Conservation (phyloP, 2,888 invertebrate species). For the Lithophane socia region DNA sequence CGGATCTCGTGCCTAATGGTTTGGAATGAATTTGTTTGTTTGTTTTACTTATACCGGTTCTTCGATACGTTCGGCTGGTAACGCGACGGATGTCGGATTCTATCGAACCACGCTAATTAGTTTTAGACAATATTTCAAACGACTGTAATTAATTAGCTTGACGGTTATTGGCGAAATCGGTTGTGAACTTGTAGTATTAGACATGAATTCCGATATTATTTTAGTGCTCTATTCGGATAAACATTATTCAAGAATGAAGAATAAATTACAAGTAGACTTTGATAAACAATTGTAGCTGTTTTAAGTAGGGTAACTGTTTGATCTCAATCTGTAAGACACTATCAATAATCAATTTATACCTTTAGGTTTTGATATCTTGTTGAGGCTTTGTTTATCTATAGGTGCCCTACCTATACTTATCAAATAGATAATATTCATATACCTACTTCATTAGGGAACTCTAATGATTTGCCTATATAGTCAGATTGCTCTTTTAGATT, state of each 20-base stretch:
- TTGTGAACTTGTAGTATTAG: constrained; percentile 45
- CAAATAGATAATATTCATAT: too few relatives aligned
- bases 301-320: constrained; percentile 33
- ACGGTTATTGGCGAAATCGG: constrained; percentile 52
- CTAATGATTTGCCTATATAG: too few relatives aligned
- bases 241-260: constrained; percentile 46
- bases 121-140: constrained; percentile 66
- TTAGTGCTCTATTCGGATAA: constrained; percentile 32
- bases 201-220: constrained; percentile 47
- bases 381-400: constrained; percentile 4
- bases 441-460: neutral
- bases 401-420: too few relatives aligned
- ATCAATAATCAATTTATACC: constrained; percentile 21
- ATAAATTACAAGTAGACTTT: constrained; percentile 45
- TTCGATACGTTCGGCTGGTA: constrained; percentile 80
- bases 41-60: constrained; percentile 87
- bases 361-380: constrained; percentile 14
- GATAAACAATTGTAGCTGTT: constrained; percentile 42
- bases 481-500: neutral
- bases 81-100: constrained; percentile 74
- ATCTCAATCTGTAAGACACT: constrained; percentile 48
- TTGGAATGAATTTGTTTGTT: constrained; percentile 90
- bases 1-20: constrained; percentile 90
- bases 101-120: constrained; percentile 77
- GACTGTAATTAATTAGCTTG: constrained; percentile 62